Evolutionary conservation across 2,797 vertebrate genomes (phyloP), one percentile per base, ranked within the genome.

Genomic region (Morus bassanus): DNA sequence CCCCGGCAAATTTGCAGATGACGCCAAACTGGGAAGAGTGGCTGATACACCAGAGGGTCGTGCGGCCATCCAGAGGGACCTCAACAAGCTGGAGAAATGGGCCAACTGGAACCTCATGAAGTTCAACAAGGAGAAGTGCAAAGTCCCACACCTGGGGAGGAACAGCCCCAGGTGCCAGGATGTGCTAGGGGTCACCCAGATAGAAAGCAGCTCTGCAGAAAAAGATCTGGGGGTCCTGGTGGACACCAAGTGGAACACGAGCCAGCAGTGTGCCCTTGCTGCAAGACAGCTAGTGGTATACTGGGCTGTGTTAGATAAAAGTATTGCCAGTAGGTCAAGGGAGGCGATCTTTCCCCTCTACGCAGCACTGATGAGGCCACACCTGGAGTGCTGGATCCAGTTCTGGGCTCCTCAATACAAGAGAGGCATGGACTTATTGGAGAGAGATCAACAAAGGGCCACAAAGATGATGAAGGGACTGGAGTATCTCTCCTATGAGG

Each of bases 81-180:
- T 56, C 5, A 4, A 37, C 12, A 22, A 37, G 43, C 43, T 45
- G 65, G n/a, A 67, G 53, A 48, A 59, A 67, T 16, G 73, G 41
- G 41, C 31, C 2, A 2, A 8, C 0, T 0, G 18, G 43, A 60
- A 67, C 28, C 6, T 73, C 22, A 7, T 11, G 17, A 68, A 39
- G 67, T 16, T 79, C n/a, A 39, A 19, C 9, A 51, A 22, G 48
- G 45, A 46, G 46, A 78, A 37, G 5, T 39, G 54, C 14, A 1
- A 60, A 54, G 43, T 51, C 48, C 33, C 57, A 4, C 41, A 30
- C 28, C 15, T 24, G 43, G 21, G 21, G 18, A 63, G 43, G 37
- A 74, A 17, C 19, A 48, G 3, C 43, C 35, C 43, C 18, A 23
- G 64, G 13, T 14, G 65, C 23, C 22, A 35, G 31, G 33, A 63